Conservation (phyloP, 2,113 vertebrate species). For the Columbina picui region DNA sequence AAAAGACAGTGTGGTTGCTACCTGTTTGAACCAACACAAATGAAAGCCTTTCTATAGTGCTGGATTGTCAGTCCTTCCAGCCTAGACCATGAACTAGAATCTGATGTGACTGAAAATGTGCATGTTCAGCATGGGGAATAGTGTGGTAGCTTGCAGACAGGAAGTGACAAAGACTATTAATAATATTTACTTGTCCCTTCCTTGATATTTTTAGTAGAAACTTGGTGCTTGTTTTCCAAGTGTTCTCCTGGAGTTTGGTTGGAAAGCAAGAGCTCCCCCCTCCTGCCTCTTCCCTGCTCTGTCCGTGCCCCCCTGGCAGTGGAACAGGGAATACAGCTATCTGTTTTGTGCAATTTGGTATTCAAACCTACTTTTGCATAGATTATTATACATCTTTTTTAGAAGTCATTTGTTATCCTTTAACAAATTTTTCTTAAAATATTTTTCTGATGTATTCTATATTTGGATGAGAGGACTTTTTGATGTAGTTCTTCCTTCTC, state of each 20-base stretch:
- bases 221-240: background rate
- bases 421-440: background rate
- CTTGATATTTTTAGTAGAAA: background rate
- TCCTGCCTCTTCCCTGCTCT: background rate
- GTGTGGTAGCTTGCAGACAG: background rate
- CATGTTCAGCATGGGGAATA: background rate
- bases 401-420: background rate
- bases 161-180: background rate
- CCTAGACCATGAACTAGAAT: background rate
- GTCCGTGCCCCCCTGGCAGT: background rate
- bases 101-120: background rate
- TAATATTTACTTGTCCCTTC: background rate
- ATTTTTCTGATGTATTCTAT: background rate
- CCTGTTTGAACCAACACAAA: background rate
- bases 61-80: background rate
- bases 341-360: background rate
- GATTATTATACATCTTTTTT: background rate
- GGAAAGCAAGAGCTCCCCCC: background rate
- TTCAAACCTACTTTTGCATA: background rate
- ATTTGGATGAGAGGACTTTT: background rate
- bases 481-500: background rate
- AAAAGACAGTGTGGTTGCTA: background rate
- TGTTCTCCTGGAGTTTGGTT: background rate
- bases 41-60: background rate
- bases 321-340: background rate